A percentile compares a stretch with the other conserved stretches of the same genome.
Conservation (phyloP, 2,113 vertebrate species). For the Archilochus colubris region DNA sequence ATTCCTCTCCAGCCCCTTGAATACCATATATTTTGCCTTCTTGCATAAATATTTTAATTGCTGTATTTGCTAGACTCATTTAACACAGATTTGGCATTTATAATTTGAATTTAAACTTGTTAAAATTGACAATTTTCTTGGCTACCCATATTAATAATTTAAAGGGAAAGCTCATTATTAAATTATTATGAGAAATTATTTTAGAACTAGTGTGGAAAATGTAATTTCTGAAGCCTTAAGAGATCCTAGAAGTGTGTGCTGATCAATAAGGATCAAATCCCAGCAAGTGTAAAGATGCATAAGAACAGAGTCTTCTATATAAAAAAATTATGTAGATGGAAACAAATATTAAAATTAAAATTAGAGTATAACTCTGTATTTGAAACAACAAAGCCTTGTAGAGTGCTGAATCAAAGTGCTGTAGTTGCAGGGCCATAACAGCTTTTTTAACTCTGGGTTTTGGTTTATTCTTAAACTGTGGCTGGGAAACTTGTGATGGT, state of each 20-base stretch:
- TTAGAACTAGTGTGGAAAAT: slow-evolving; percentile 42
- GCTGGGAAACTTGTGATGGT: not conserved
- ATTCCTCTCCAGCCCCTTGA: not conserved
- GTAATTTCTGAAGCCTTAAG: slow-evolving; percentile 28
- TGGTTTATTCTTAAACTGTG: not conserved
- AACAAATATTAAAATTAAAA: not conserved
- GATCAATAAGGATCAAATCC: not conserved
- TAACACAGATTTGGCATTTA: slow-evolving; percentile 60
- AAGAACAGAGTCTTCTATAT: not conserved
- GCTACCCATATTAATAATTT: slow-evolving; percentile 70
- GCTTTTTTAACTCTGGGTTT: not conserved
- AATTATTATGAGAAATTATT: slow-evolving; percentile 62
- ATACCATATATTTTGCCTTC: slow-evolving; percentile 34
- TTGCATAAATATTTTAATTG: slow-evolving; percentile 73
- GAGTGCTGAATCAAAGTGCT: not conserved
- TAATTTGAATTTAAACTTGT: slow-evolving; percentile 59
- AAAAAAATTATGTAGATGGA: not conserved
- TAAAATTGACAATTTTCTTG: slow-evolving; percentile 64
- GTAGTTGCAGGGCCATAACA: not conserved
- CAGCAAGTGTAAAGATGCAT: not conserved
- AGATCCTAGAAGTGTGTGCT: not conserved
- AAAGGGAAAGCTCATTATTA: slow-evolving; percentile 62
- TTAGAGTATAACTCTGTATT: not conserved
- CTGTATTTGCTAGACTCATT: slow-evolving; percentile 69
- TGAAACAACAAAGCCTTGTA: not conserved